phyloP scores from a whole-genome alignment of 2,888 invertebrate genomes.

The Sinohyriopsis cumingii region DNA sequence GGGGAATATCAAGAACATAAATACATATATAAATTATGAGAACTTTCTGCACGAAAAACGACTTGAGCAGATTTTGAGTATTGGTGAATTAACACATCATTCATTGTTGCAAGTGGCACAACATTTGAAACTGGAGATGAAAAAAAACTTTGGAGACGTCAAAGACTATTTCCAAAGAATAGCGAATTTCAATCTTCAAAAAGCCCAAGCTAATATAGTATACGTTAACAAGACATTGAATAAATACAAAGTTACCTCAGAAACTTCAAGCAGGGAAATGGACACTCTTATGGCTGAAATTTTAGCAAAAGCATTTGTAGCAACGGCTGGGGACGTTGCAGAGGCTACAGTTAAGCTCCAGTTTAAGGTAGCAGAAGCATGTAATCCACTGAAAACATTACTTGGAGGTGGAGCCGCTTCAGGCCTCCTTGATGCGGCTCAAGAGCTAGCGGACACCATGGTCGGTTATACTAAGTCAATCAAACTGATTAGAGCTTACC shows the following conservation, averaged over 20 bases:
- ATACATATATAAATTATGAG: no score
- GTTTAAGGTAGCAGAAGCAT: no score
- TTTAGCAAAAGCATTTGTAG: neutral
- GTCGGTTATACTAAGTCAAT: no score
- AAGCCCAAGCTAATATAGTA: neutral
- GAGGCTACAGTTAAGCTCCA: neutral
- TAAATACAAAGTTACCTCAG: neutral
- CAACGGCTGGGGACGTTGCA: neutral
- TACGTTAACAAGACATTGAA: neutral
- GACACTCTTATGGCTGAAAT: neutral
- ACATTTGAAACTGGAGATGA: neutral
- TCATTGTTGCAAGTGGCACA: neutral
- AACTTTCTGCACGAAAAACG: no score
- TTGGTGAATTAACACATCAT: no score
- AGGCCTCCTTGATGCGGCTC: no score
- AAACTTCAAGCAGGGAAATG: neutral
- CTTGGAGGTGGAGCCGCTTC: no score
- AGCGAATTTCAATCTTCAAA: neutral
- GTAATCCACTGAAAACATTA: no score
- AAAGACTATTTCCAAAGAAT: conserved; percentile 1
- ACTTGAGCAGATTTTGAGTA: no score
- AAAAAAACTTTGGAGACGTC: neutral
- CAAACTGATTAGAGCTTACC: no score
- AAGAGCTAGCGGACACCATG: no score
- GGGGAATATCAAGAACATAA: no score